Evolutionary conservation across 2,888 invertebrate genomes (phyloP), one percentile per base, ranked within the genome.

Genomic region (Zonitis immaculata): DNA sequence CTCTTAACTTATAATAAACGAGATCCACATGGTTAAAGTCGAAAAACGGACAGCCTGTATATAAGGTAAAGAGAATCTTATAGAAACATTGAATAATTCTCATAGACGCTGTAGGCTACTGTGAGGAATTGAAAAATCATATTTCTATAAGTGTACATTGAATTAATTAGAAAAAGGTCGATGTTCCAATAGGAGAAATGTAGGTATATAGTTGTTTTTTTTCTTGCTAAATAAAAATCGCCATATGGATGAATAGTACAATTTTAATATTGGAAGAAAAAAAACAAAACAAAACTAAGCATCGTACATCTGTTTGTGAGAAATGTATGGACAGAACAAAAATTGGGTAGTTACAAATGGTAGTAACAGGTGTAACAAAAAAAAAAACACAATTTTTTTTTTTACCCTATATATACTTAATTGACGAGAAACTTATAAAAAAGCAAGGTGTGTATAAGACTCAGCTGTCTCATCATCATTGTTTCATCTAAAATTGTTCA

Each of bases 351-450:
- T 16, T 35, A 35, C 35, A 16, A 16, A 43, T 49, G 42, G 18
- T n/a, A n/a, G n/a, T 49, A 53, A 53, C 53, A 53, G 53, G 53
- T 53, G 53, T 49, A 30, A 12, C 7, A 35, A 46, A 46, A 45
- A 30, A 12, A 16, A 35, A 46, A 46, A 46, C 49, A 53, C 44
- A 28, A 47, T 30, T n/a, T n/a, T n/a, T n/a, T n/a, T n/a, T n/a
- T n/a, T n/a, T n/a, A n/a, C n/a, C n/a, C n/a, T n/a, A n/a, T n/a
- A n/a, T n/a, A n/a, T n/a, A n/a, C n/a, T n/a, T n/a, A n/a, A n/a
- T n/a, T n/a, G n/a, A n/a, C n/a, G n/a, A n/a, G n/a, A 20, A 48
- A 44, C 18, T 16, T 16, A 44, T 8, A 42, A n/a, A n/a, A n/a
- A 49, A 46, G 49, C 53, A 49, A 53, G 53, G 39, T 53, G 53